Evolutionary conservation across 2,797 vertebrate species (phyloP).

Genomic region (Columba guinea): DNA sequence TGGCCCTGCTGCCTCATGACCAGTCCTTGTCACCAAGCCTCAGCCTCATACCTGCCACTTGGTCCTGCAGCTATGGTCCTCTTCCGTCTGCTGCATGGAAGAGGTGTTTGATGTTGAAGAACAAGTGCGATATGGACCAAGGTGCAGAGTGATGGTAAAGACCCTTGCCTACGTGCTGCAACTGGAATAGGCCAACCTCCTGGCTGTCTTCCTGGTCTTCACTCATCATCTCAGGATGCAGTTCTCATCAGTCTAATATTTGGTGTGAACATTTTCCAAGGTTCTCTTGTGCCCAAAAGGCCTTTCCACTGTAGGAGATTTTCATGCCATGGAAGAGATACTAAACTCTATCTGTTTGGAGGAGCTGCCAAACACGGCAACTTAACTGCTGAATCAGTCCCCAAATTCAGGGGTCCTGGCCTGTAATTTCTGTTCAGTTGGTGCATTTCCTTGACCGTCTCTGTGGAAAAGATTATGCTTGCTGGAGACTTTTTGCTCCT

Average conservation of each 20-base stretch:
- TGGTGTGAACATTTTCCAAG: neutral
- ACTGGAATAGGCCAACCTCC: neutral
- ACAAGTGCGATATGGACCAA: neutral
- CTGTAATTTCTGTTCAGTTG: neutral
- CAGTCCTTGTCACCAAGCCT: neutral
- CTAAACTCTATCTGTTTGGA: neutral
- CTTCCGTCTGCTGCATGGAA: neutral
- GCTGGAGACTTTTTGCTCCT: neutral
- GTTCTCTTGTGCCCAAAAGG: neutral
- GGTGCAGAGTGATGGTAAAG: neutral
- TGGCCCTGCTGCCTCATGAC: neutral
- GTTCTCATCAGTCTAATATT: neutral
- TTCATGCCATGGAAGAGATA: neutral
- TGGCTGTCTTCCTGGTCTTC: neutral
- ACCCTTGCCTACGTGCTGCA: too few species aligned
- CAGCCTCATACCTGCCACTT: neutral
- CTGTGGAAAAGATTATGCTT: neutral
- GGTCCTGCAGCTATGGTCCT: neutral
- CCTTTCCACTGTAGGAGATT: neutral
- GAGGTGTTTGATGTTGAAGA: neutral
- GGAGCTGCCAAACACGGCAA: neutral
- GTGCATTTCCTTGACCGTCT: neutral
- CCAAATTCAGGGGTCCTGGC: neutral
- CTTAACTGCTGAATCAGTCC: neutral
- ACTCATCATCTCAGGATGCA: fast-evolving